Evolutionary conservation across 2,113 vertebrate species (phyloP).

Genomic region (Chlorocebus sabaeus): DNA sequence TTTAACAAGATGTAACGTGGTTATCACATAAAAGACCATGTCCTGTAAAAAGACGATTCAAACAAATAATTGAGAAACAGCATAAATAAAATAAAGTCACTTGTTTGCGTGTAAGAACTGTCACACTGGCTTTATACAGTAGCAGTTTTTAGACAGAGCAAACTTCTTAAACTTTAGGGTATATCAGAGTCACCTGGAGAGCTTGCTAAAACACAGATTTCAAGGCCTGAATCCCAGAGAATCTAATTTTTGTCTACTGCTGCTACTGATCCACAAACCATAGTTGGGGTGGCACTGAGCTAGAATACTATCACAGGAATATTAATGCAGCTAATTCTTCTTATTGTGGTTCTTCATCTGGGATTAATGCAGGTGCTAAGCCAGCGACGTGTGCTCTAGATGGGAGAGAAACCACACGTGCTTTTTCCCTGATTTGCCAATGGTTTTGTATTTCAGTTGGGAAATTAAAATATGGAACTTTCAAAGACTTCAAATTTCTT

Average conservation of each 20-base stretch:
- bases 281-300: neutral
- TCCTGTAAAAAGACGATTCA: neutral
- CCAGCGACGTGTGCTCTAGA: neutral
- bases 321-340: neutral
- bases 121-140: neutral
- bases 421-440: neutral
- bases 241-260: neutral
- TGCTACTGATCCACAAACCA: too few relatives aligned
- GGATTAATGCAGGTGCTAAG: neutral
- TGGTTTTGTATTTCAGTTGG: neutral
- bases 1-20: neutral
- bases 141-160: neutral
- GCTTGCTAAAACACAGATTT: neutral
- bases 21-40: neutral
- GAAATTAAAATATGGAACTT: constrained; percentile 5
- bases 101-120: neutral
- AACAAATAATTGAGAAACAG: neutral
- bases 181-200: neutral
- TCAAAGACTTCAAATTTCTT: constrained; percentile 8
- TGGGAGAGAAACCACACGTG: neutral
- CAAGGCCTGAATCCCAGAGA: neutral
- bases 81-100: neutral
- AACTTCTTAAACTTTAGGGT: neutral
- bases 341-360: neutral
- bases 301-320: neutral